phyloP scores from a whole-genome alignment of 2,888 invertebrate genomes.

The Chelonus formosanus region DNA sequence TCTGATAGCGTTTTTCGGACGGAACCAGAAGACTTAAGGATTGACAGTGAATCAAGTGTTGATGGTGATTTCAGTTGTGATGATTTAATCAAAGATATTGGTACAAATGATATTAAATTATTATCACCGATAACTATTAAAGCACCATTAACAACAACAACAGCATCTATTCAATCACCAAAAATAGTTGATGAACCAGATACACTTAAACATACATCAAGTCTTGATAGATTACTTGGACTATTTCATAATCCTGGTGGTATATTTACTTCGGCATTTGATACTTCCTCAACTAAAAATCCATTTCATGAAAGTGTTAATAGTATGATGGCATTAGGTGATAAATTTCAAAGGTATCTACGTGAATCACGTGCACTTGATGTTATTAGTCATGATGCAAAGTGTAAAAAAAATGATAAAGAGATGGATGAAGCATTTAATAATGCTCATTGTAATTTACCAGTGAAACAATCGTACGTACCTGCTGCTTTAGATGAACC shows the following conservation, averaged over 20 bases:
- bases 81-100: conserved; percentile 10
- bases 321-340: conserved; percentile 51
- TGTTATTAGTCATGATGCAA: conserved; percentile 9
- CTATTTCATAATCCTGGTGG: conserved; percentile 73
- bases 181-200: conserved; percentile 13
- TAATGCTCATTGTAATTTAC: conserved; percentile 4
- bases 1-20: conserved; percentile 43
- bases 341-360: conserved; percentile 53
- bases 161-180: no score
- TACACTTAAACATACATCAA: conserved; percentile 3
- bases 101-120: not conserved
- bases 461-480: not conserved
- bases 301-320: conserved; percentile 49
- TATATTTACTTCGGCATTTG: conserved; percentile 67
- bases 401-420: not conserved
- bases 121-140: no score
- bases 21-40: conserved; percentile 33
- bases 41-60: conserved; percentile 28
- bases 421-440: conserved; percentile 7
- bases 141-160: no score
- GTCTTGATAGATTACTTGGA: no score
- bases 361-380: conserved; percentile 40
- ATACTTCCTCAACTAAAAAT: conserved; percentile 45
- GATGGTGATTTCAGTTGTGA: conserved; percentile 28
- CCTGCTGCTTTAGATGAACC: conserved; percentile 8